Evolutionary conservation across 2,797 vertebrate species (phyloP), one percentile per base, ranked within the genome.

Genomic region (Melanotaenia trifasciata): DNA sequence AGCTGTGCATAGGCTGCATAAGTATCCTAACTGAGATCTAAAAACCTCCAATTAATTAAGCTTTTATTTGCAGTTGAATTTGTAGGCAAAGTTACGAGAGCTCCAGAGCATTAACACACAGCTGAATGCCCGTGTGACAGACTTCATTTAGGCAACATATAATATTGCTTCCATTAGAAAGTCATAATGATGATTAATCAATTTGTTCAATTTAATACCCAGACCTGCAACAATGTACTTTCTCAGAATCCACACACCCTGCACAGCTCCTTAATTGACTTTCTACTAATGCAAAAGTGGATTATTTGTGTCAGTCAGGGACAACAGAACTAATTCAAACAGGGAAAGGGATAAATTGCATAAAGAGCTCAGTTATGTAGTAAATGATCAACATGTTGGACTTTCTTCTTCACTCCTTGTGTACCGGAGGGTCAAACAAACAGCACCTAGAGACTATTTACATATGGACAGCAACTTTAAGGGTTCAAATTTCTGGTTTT

Each of bases 281-380:
- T 63, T 64, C 16, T 32, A 64, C 32, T 57, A 66, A 61, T 40
- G 10, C n/a, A 43, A 50, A 36, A 50, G 24, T n/a, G 11, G 47
- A 81, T 73, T 57, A 71, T 64, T 54, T 63, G 36, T 30, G 11
- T 74, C 57, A 67, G 50, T 54, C 40, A 57, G 30, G 70, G 53
- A 64, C 3, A 54, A 66, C 28, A 3, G 54, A 50, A 51, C 40
- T 78, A 33, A 68, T 70, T 65, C 50, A 18, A 57, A 67, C 58
- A 54, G 60, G 72, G 50, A 58, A 36, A 58, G 36, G 28, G 35
- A 76, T 79, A 63, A 71, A 75, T 35, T 58, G 57, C 58, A 79
- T 68, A 35, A 67, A 57, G 20, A 65, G 32, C 65, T 67, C 60
- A 61, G 32, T 54, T 61, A 75, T 81, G 28, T 28, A 28, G 28